Evolutionary conservation across 2,888 invertebrate genomes (phyloP), one percentile per base, ranked within the genome.

Genomic region (Cryptus viduatorius): DNA sequence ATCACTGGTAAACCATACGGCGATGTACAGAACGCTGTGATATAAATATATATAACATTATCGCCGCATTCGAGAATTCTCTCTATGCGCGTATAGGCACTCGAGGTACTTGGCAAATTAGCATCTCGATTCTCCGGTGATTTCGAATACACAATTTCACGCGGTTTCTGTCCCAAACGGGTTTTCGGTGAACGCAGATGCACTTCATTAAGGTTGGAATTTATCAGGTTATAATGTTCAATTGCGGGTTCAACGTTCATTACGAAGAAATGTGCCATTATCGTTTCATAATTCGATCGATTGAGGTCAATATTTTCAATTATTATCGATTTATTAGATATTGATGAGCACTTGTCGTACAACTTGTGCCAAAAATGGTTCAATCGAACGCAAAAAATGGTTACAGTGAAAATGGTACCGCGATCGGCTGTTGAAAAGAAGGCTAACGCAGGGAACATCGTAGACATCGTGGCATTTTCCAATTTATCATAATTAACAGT

Each of bases 61-160:
- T 2, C 4, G n/a, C 5, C n/a, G 29, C 29, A 61, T 61, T 61
- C 31, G 61, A 14, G 7, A 46, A 75, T 53, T 42, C 64, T 50
- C 37, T 50, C 31, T 37, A 12, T 37, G 16, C 75, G 64, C 10
- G 16, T 7, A 24, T 31, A 37, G 48, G 37, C 37, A 7, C 16
- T 7, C 19, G 50, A 75, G 48, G 48, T 65, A 37, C 37, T 65
- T n/a, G 24, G n/a, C 50, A 65, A 50, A 75, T 65, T 75, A 50
- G 64, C 50, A 48, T 50, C 16, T 50, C 31, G 50, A 53, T 75
- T 65, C 46, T 12, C 48, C 24, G 24, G 37, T 65, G 31, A 46
- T 75, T 75, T 50, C 19, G 61, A 37, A 73, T 61, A 7, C 37
- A 48, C 10, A 42, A 53, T 53, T 53, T 4, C 16, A 31, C 19